Base-by-base conservation (phyloP, 2,113 vertebrate species). In the Ploceus nigricollis region DNA sequence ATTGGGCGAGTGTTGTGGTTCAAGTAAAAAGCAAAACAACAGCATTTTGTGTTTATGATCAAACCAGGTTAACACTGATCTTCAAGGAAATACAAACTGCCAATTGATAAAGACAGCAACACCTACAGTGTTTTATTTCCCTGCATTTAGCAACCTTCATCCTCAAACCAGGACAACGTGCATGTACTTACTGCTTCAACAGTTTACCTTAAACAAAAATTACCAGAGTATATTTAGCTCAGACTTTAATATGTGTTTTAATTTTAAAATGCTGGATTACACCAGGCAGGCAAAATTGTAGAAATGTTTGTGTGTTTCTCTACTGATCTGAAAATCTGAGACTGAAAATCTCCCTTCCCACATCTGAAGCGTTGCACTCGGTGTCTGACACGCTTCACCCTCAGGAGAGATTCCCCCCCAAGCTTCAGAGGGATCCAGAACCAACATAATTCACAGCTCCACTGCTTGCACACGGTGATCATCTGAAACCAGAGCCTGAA, bases 301-400 rank as follows among this genome's bases (percentile, higher is more conserved):
- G 56, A 40, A 50, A 53, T 0, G 1, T 37, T 60, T 18, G 13
- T 19, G 11, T 7, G 7, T 35, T 82, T 63, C 80, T 42, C 1
- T 2, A 68, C 5, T 13, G 40, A 40, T n/a, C 39, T 79, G 75
- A 37, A 40, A 69, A 69, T 27, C 47, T 7, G 8, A 37, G 39
- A 40, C 28, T 33, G 40, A 39, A 51, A 27, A 24, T 17, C 14
- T 63, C n/a, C 48, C 28, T 24, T 44, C 47, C 65, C 17, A 9
- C 28, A 58, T 0, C 10, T 2, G 0, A 56, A 53, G 24, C 0
- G 0, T 6, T 1, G 0, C 40, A 15, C 11, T 54, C 1, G 0
- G 18, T 3, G 28, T 22, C 40, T 15, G 15, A 48, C 0, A 1
- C 0, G 0, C 16, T 51, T 47, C 30, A 42, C 35, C 30, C 17